These are phyloP conservation scores for Meta bourneti DNA, from an alignment of 2,888 invertebrate species.

Conservation along the genomic window DNA sequence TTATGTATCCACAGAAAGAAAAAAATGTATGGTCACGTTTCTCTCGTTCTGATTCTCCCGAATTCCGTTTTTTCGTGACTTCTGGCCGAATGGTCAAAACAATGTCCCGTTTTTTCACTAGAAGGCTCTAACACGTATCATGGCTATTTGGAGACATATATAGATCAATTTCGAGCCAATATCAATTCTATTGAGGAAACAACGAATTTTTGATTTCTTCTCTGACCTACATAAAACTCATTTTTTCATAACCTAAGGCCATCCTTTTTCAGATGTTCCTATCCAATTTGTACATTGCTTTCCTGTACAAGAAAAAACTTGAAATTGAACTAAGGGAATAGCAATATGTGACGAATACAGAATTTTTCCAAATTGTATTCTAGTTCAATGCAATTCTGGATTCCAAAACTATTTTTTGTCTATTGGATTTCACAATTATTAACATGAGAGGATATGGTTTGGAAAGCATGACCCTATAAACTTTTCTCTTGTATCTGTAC, in stretches of 20 bases:
- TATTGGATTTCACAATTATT: not conserved
- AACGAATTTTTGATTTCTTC: conserved; percentile 17
- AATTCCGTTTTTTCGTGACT: conserved; percentile 1
- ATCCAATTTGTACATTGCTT: not conserved
- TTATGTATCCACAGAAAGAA: conserved; percentile 27
- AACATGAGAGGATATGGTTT: not conserved
- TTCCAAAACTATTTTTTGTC: not conserved
- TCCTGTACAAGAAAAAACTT: not conserved
- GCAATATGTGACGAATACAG: not conserved
- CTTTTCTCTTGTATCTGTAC: not conserved
- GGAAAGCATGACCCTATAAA: not conserved
- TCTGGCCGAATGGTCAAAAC: conserved; percentile 34
- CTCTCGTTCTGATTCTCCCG: not conserved
- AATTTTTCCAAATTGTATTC: not conserved
- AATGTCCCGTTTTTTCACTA: conserved; percentile 31
- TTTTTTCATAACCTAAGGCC: conserved; percentile 6
- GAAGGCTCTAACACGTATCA: conserved; percentile 45
- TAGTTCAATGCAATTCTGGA: not conserved
- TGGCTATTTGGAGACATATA: conserved; percentile 45
- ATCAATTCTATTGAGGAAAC: conserved; percentile 21
- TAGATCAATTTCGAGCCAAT: conserved; percentile 56
- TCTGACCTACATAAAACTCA: conserved; percentile 53
- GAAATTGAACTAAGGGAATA: not conserved
- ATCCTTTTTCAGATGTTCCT: not conserved
- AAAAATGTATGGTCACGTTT: not conserved